phyloP scores from a whole-genome alignment of 1,140 invertebrate species.

The Heterodera schachtii region DNA sequence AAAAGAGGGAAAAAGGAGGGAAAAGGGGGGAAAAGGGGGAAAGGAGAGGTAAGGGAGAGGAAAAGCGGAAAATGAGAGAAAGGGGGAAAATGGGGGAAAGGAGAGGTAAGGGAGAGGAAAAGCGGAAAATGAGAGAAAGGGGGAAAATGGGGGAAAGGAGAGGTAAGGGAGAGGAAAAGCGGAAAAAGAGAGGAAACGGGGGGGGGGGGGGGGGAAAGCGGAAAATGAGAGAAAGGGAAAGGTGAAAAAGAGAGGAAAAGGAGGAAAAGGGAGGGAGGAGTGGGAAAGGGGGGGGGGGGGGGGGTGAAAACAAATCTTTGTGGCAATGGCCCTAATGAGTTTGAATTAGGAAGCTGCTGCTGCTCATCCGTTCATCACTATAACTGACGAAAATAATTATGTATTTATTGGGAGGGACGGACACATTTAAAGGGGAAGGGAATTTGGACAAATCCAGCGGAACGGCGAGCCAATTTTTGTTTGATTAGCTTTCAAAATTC shows the following conservation, averaged over 20 bases:
- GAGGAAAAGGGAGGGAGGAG: not conserved
- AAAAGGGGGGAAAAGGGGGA: no score
- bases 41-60: no score
- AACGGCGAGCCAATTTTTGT: slow-evolving; percentile 3
- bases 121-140: not conserved
- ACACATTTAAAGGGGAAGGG: no score
- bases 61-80: no score
- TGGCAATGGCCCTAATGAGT: not conserved
- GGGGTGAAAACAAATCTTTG: not conserved
- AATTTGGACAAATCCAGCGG: no score
- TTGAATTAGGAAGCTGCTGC: not conserved
- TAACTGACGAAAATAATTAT: not conserved
- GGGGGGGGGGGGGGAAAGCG: not conserved
- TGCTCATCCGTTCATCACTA: no score
- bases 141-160: not conserved
- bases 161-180: not conserved
- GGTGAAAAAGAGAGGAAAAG: not conserved
- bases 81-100: not conserved
- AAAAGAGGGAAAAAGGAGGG: not conserved
- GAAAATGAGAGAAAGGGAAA: not conserved
- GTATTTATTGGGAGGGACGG: not conserved
- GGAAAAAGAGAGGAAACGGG: not conserved
- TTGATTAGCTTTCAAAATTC: slow-evolving; percentile 12
- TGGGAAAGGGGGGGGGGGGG: no score
- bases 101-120: not conserved